phyloP scores from a whole-genome alignment of 2,888 invertebrate genomes.

The Agrochola lota region DNA sequence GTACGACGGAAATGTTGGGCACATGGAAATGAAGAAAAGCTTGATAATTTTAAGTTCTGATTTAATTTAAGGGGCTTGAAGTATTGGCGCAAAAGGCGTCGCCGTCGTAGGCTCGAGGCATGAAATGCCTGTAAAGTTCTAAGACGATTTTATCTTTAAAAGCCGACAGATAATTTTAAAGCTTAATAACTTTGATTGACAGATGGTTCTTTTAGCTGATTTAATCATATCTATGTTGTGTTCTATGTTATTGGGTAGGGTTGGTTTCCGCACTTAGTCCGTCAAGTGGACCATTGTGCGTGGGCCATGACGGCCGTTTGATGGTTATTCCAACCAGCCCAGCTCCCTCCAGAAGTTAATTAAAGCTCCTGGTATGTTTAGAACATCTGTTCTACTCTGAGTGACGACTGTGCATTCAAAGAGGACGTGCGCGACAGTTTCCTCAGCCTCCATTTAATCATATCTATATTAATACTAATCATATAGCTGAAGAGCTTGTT shows the following conservation, averaged over 20 bases:
- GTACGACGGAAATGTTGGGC: slow-evolving; percentile 13
- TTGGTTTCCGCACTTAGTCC: too few species aligned
- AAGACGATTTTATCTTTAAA: slow-evolving; percentile 47
- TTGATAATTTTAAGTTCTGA: slow-evolving; percentile 35
- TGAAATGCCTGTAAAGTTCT: slow-evolving; percentile 52
- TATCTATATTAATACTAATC: too few species aligned
- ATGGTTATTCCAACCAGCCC: too few species aligned
- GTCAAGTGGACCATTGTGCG: too few species aligned
- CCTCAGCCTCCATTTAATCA: not conserved
- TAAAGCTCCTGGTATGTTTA: too few species aligned
- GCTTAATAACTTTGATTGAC: slow-evolving; percentile 28
- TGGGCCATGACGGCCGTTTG: too few species aligned
- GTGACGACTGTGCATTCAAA: too few species aligned
- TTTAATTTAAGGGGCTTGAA: slow-evolving; percentile 48
- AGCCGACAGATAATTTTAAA: slow-evolving; percentile 27
- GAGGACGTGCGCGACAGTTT: too few species aligned
- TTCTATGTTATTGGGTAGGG: too few species aligned
- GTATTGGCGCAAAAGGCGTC: slow-evolving; percentile 27
- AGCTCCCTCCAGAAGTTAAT: too few species aligned
- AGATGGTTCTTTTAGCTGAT: slow-evolving; percentile 21
- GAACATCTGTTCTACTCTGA: too few species aligned
- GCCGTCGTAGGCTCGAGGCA: slow-evolving; percentile 28
- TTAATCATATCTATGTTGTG: not conserved
- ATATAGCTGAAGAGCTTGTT: too few species aligned
- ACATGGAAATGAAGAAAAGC: slow-evolving; percentile 33